These are phyloP conservation scores for Acyrthosiphon pisum DNA, from an alignment of 1,140 invertebrate species.

Conservation along the genomic window DNA sequence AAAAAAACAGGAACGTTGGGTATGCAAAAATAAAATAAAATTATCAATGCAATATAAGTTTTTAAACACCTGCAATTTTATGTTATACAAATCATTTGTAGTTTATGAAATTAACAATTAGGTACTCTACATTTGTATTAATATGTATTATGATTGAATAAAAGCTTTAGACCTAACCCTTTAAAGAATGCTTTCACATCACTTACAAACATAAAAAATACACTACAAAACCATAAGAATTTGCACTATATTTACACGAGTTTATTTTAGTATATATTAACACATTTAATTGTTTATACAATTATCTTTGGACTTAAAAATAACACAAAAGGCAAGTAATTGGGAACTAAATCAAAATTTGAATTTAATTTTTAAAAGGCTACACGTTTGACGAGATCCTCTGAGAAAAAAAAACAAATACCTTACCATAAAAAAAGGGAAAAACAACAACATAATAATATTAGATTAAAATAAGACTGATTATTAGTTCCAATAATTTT, in stretches of 20 bases:
- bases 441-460: constrained; percentile 45
- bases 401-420: constrained; percentile 40
- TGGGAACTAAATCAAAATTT: constrained; percentile 33
- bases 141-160: not conserved
- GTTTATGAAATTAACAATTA: not conserved
- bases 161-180: constrained; percentile 1
- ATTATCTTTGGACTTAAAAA: constrained; percentile 53
- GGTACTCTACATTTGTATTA: constrained; percentile 18
- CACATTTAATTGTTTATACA: constrained; percentile 22
- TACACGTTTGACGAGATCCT: constrained; percentile 52
- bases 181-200: not conserved
- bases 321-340: constrained; percentile 54
- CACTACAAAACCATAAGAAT: constrained; percentile 41
- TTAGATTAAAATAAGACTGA: constrained; percentile 32
- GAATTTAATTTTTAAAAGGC: constrained; percentile 26
- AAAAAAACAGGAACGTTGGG: constrained; percentile 42
- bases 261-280: constrained; percentile 40
- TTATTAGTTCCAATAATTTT: constrained; percentile 51
- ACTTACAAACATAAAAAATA: constrained; percentile 11
- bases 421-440: constrained; percentile 19
- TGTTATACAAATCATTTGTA: not conserved
- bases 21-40: constrained; percentile 30
- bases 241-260: constrained; percentile 43
- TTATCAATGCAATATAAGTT: constrained; percentile 7
- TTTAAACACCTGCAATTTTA: not conserved